These are phyloP conservation scores for Lasioglossum pauxillum DNA, from an alignment of 2,888 invertebrate species.

Conservation along the genomic window DNA sequence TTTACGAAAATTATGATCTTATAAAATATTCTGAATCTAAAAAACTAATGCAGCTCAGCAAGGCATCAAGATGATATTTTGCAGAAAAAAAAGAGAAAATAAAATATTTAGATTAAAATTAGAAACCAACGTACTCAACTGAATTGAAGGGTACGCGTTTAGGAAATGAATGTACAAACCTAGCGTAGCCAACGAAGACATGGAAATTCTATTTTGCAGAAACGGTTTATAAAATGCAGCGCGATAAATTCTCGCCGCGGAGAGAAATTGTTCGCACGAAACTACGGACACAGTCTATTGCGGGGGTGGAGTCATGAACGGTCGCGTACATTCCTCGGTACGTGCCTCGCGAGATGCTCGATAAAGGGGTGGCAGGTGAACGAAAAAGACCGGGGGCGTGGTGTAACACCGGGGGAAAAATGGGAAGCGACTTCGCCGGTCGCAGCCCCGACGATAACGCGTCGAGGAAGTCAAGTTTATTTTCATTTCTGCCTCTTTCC, in stretches of 20 bases:
- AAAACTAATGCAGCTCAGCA: background rate
- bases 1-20: no score
- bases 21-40: background rate
- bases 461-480: conserved; percentile 63
- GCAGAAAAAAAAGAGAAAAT: background rate
- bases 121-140: no score
- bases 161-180: background rate
- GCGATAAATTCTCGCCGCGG: background rate
- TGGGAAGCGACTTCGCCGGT: conserved; percentile 40
- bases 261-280: conserved; percentile 47
- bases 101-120: background rate
- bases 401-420: conserved; percentile 27
- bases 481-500: conserved; percentile 61
- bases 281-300: conserved; percentile 28
- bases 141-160: background rate
- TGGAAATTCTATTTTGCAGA: background rate
- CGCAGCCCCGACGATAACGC: conserved; percentile 64
- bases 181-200: background rate
- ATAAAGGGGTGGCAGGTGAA: conserved; percentile 50
- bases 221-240: background rate
- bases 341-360: conserved; percentile 57
- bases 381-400: conserved; percentile 26
- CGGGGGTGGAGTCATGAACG: conserved; percentile 32
- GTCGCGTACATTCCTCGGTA: conserved; percentile 62
- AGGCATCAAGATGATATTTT: no score